Base-by-base conservation (phyloP, 2,113 vertebrate species). In the Corythaixoides concolor region DNA sequence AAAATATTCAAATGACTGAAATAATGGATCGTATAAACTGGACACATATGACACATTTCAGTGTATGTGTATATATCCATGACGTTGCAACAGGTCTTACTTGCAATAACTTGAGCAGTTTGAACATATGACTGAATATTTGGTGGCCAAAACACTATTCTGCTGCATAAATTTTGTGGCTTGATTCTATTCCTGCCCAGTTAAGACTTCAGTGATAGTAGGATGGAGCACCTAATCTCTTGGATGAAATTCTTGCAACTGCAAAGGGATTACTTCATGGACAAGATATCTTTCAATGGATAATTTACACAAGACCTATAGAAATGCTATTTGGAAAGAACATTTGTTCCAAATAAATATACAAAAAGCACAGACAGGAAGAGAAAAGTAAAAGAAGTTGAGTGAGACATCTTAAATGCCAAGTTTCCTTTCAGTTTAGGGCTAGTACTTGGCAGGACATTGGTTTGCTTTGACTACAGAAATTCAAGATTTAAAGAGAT, bases 381-480 rank as follows among this genome's bases (percentile, higher is more conserved):
- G 85, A 60, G 64, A 95, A 66, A 94, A 86, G 26, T 39, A 84
- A 90, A 82, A 93, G 55, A 69, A 89, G 73, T 58, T 68, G 56
- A 75, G n/a, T 52, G 45, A 96, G 69, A 62, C 89, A 89, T 92
- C 58, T 79, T 69, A 95, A 80, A 96, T 79, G 86, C 94, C 94
- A 95, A 79, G 60, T 90, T 94, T 95, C 83, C 72, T 95, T 93
- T 94, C 55, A 76, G 56, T 93, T 95, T 88, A 94, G 74, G 84
- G 92, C n/a, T 96, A 73, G 53, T 66, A 79, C 58, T 95, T 93
- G 91, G 93, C 93, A 96, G 67, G 50, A 91, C 62, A 53, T 69
- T 55, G 53, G 41, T 85, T 80, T 90, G 87, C 88, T 53, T 78
- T 73, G 56, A 90, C 74, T 88, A 93, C 17, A 96, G 81, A 92